Conservation (phyloP, 2,888 invertebrate genomes). For the Protophormia terraenovae region DNA sequence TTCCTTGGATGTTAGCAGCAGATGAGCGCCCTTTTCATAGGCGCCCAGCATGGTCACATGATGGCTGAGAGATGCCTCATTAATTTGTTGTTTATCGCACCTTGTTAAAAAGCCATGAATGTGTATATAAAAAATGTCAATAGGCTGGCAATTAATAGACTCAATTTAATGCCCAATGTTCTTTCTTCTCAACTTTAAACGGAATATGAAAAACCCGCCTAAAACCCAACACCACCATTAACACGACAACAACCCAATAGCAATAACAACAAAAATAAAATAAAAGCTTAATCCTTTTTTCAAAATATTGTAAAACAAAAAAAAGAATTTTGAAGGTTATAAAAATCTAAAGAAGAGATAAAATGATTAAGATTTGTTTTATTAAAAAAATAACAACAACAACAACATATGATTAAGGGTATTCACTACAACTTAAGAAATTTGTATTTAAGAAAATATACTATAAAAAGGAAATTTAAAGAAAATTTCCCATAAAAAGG, state of each 20-base stretch:
- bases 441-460: no score
- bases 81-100: conserved; percentile 81
- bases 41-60: conserved; percentile 63
- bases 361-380: conserved; percentile 12
- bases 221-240: background rate
- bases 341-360: conserved; percentile 19
- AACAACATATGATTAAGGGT: background rate
- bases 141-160: conserved; percentile 65
- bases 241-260: background rate
- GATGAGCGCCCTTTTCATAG: conserved; percentile 57
- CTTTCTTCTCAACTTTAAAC: conserved; percentile 12
- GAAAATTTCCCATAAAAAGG: no score
- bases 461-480: no score
- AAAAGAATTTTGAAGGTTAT: conserved; percentile 41
- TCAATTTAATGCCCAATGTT: conserved; percentile 60
- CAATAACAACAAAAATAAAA: background rate
- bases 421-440: background rate
- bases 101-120: conserved; percentile 79
- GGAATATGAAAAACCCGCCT: background rate
- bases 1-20: background rate
- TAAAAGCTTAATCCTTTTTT: conserved; percentile 38
- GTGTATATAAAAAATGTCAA: conserved; percentile 70
- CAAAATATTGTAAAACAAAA: background rate
- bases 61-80: conserved; percentile 71
- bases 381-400: no score